A percentile compares a stretch with the other conserved stretches of the same genome.
Evolutionary conservation across 2,888 invertebrate genomes (phyloP).

Genomic region (Melolontha melolontha): DNA sequence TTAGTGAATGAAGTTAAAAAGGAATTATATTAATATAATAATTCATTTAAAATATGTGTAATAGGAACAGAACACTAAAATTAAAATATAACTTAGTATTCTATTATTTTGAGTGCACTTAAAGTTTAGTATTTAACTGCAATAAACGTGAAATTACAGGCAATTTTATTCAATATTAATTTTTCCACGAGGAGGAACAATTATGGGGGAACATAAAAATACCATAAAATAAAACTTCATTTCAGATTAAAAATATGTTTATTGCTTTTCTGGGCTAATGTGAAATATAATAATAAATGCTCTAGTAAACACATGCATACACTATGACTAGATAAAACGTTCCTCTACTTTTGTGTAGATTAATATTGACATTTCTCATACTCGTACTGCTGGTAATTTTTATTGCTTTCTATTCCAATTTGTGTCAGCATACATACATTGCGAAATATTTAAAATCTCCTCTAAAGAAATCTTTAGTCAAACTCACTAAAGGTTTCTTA

Average conservation of each 20-base stretch:
- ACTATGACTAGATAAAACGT: conserved; percentile 58
- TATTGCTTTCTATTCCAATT: conserved; percentile 60
- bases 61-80: too few species aligned
- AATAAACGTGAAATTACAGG: conserved; percentile 13
- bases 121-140: conserved; percentile 2
- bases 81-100: neutral
- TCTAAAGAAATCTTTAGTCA: conserved; percentile 50
- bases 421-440: conserved; percentile 46
- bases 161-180: conserved; percentile 12
- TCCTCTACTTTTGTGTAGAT: conserved; percentile 54
- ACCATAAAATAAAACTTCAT: conserved; percentile 47
- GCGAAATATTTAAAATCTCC: conserved; percentile 49
- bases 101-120: neutral
- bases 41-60: too few species aligned
- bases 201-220: conserved; percentile 12
- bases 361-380: conserved; percentile 50
- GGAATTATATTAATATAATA: too few species aligned
- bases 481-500: conserved; percentile 42
- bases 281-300: conserved; percentile 58
- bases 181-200: neutral
- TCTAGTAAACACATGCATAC: conserved; percentile 63
- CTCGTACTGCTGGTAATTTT: conserved; percentile 46
- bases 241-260: conserved; percentile 65
- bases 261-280: conserved; percentile 64
- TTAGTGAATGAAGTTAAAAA: too few species aligned